phyloP scores from a whole-genome alignment of 2,888 invertebrate genomes.

The Dendrolimus houi region DNA sequence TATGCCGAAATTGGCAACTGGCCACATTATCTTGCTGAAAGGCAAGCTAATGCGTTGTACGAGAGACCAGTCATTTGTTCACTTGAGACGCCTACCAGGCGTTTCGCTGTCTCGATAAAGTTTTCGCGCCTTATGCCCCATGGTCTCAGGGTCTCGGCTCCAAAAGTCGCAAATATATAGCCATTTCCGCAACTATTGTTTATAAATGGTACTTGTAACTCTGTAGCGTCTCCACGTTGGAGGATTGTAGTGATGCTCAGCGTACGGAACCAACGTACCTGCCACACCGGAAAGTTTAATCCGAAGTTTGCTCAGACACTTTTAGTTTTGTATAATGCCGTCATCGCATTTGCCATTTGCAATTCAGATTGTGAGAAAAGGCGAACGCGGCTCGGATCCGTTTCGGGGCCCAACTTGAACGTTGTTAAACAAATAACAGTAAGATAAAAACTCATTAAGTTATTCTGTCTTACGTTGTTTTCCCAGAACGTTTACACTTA shows the following conservation, averaged over 20 bases:
- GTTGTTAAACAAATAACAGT: not conserved
- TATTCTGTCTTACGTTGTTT: not conserved
- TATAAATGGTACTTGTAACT: too few relatives aligned
- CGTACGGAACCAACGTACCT: constrained; percentile 35
- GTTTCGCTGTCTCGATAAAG: too few relatives aligned
- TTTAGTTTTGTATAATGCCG: constrained; percentile 71
- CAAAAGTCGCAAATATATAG: too few relatives aligned
- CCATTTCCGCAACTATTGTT: too few relatives aligned
- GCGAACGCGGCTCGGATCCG: constrained; percentile 42
- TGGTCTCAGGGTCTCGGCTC: too few relatives aligned
- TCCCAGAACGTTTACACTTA: not conserved
- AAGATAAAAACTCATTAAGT: not conserved
- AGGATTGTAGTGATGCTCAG: not conserved
- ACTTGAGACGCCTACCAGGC: too few relatives aligned
- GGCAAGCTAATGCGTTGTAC: too few relatives aligned
- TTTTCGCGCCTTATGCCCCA: too few relatives aligned
- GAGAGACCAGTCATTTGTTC: too few relatives aligned
- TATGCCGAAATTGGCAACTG: too few relatives aligned
- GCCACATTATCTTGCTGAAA: too few relatives aligned
- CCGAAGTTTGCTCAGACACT: constrained; percentile 72
- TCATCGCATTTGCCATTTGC: constrained; percentile 67
- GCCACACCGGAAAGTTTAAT: constrained; percentile 62
- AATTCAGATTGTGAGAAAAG: constrained; percentile 72
- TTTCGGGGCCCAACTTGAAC: not conserved
- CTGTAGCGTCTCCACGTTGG: not conserved